These are phyloP conservation scores for Cynoglossus semilaevis DNA, from an alignment of 2,113 vertebrate genomes.

Conservation along the genomic window DNA sequence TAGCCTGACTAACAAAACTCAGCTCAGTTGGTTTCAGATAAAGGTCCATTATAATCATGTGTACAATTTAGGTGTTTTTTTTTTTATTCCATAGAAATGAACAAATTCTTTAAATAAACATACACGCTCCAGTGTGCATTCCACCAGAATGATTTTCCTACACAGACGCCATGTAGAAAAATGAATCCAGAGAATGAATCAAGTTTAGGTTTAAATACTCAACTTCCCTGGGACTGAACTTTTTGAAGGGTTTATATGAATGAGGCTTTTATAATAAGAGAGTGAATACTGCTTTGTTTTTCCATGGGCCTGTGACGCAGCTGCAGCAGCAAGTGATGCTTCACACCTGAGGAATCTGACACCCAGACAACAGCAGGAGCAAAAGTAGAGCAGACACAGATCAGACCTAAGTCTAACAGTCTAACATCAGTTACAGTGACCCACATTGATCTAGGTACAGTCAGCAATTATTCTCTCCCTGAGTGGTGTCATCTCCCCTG, in stretches of 20 bases:
- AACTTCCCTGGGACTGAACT: too few species aligned
- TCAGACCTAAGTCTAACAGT: constrained; percentile 3
- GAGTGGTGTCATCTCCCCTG: constrained; percentile 1
- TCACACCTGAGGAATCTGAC: constrained; percentile 67
- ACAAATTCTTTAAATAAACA: not conserved
- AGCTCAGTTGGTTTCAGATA: too few species aligned
- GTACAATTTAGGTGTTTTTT: too few species aligned
- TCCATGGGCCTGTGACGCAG: not conserved
- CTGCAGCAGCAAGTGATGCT: constrained; percentile 14
- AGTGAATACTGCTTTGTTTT: constrained; percentile 53
- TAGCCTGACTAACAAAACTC: too few species aligned
- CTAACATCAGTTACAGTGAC: constrained; percentile 2
- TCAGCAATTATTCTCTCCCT: not conserved
- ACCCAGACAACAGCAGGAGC: constrained; percentile 37
- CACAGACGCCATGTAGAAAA: too few species aligned
- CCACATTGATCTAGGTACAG: not conserved
- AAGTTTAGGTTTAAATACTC: too few species aligned
- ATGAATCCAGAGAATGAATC: too few species aligned
- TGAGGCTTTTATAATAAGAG: not conserved
- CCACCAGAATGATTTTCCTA: too few species aligned
- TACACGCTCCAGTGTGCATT: too few species aligned
- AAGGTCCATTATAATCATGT: too few species aligned
- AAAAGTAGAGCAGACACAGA: constrained; percentile 37
- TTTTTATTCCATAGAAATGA: too few species aligned
- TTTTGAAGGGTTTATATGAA: too few species aligned